Conservation (phyloP, 2,797 vertebrate species). For the Xiphorhynchus erythropygius region DNA sequence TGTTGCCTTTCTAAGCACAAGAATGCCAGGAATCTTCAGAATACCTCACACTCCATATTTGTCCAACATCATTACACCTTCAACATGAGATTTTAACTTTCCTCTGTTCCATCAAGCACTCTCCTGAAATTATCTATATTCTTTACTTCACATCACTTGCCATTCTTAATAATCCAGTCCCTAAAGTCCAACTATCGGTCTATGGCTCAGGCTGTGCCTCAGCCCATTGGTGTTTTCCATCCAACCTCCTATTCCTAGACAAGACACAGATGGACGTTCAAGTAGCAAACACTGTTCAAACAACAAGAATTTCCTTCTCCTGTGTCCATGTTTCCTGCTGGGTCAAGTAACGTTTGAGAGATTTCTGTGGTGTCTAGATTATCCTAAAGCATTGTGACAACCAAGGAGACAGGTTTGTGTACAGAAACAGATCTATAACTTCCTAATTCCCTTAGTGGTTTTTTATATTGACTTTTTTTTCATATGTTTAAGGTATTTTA, state of each 20-base stretch:
- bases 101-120: neutral
- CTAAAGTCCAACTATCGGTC: neutral
- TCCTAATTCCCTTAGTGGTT: neutral
- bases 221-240: neutral
- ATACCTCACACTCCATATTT: rapidly evolving
- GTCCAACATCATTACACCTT: neutral
- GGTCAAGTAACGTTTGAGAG: neutral
- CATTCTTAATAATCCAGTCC: neutral
- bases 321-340: neutral
- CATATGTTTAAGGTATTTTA: neutral
- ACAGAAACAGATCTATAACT: neutral
- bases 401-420: neutral
- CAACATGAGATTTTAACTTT: neutral
- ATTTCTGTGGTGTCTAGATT: neutral
- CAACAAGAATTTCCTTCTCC: neutral
- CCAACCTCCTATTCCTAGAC: neutral
- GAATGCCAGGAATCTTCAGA: neutral
- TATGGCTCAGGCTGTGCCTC: neutral
- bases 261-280: neutral
- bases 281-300: neutral
- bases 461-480: neutral
- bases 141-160: neutral
- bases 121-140: neutral
- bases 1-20: neutral
- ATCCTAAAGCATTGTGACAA: neutral